Base-by-base conservation (phyloP, 2,797 vertebrate genomes). In the Monodelphis domestica region DNA sequence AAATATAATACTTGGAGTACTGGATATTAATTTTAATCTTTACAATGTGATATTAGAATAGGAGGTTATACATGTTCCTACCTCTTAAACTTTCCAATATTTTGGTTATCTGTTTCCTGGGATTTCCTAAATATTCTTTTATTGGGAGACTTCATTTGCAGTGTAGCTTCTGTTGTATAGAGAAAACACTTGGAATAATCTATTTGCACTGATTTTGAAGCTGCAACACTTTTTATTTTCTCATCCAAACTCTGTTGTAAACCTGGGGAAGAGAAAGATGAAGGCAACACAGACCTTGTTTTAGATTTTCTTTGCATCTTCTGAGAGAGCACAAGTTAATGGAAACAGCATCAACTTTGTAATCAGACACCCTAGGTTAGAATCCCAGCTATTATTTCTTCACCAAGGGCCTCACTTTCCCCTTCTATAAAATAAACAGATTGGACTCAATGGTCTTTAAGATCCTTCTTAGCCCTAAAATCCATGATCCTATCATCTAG, bases 131-230 rank as follows among this genome's bases (percentile, higher is more conserved):
- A 24, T 21, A n/a, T 26, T 51, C 1, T 70, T 30, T 38, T 52
- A 33, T 70, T 21, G 4, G 45, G 53, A 70, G 33, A 51, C 33
- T n/a, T 70, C 21, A 70, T 9, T 53, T 91, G 90, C 52, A 6
- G 3, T 24, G 3, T 9, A 5, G 10, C 33, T 59, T 91, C 33
- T 1, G 28, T 15, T 0, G 6, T 2, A 51, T 91, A 70, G 50
- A 95, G 91, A 2, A 0, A 1, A 3, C 54, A 91, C n/a, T 78
- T 95, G 26, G 4, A 1, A 0, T 93, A 95, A 63, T 95, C 89
- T 28, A 91, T 63, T 50, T 56, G 84, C 33, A 89, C 87, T 53
- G 63, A 63, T 89, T 96, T 95, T 89, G 94, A 93, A 91, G 89
- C 53, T 53, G 91, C 50, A 53, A 87, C 30, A 12, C 91, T 93